Evolutionary conservation across 2,797 vertebrate genomes (phyloP).

Genomic region (Sebastes steindachneri): DNA sequence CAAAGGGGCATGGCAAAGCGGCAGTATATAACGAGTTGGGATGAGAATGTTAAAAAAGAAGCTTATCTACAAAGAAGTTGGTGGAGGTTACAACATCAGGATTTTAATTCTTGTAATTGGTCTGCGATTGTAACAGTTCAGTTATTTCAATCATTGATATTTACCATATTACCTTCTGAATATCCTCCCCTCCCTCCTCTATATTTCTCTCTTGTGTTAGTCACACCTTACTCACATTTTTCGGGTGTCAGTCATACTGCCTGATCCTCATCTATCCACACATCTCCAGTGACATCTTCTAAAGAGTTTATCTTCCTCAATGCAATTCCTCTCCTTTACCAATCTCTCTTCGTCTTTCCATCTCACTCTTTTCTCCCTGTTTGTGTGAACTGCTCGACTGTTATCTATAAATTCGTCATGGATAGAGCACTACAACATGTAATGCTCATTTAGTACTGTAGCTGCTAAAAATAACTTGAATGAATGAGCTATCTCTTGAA

Average conservation of each 20-base stretch:
- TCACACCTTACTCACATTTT: not conserved
- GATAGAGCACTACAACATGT: not conserved
- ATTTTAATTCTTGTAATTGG: not conserved
- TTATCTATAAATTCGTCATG: not conserved
- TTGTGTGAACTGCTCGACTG: conserved; percentile 18
- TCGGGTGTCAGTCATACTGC: not conserved
- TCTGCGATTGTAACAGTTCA: not conserved
- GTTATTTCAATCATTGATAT: not conserved
- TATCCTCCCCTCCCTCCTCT: not conserved
- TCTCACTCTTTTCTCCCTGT: not conserved
- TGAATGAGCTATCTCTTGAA: conserved; percentile 9
- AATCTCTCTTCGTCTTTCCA: not conserved
- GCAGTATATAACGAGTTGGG: too few relatives aligned
- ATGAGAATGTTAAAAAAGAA: not conserved
- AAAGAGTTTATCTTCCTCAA: not conserved
- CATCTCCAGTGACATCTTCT: conserved; percentile 23
- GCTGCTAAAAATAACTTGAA: not conserved
- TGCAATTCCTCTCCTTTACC: not conserved
- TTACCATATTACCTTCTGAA: not conserved
- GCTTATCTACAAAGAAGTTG: not conserved
- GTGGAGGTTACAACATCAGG: not conserved
- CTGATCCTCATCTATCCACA: conserved; percentile 25
- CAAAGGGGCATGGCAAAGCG: too few relatives aligned
- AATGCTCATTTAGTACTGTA: not conserved
- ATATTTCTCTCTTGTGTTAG: not conserved